Base-by-base conservation (phyloP, 2,888 invertebrate species). In the Pollenia angustigena region DNA sequence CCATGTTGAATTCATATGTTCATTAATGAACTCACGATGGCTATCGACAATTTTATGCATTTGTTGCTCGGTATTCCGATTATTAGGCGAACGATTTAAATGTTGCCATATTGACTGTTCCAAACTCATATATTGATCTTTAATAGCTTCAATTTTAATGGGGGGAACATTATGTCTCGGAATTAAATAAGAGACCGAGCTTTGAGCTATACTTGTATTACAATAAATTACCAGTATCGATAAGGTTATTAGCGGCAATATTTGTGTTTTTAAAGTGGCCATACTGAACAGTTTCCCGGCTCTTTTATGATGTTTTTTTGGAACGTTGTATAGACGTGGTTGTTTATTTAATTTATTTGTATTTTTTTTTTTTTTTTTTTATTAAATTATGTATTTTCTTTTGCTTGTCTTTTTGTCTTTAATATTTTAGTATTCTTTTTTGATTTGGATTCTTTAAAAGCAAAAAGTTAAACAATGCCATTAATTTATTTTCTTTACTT, bases 71-170 rank as follows among this genome's bases (percentile, higher is more conserved):
- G 89, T 89, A 62, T 90, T 91, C 18, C 85, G 84, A 75, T 83
- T 88, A 23, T 85, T 76, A 40, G 81, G 79, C 8, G 90, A 90
- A 74, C 90, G 91, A 44, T 89, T 86, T 80, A 93, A 88, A 88
- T 92, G 92, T 40, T 90, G 71, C 93, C 93, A 93, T 7, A 93
- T 88, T 1, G 90, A 89, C 42, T 90, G 88, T 91, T 96, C 96
- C 74, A 96, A 89, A 18, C 93, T 91, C 58, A 95, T 92, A 89
- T 96, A 95, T 72, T 95, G 94, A 16, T 94, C 93, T 46, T 96
- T 94, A 83, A 95, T 91, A 78, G 94, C 91, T 91, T 96, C 96
- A n/a, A 96, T 94, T 88, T 90, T 89, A 64, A 91, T 76, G 78
- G n/a, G n/a, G n/a, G 64, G 88, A 32, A 50, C 32, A 44, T 50